Conservation (phyloP, 2,888 invertebrate genomes). For the Chaetogeoica ovagalla region DNA sequence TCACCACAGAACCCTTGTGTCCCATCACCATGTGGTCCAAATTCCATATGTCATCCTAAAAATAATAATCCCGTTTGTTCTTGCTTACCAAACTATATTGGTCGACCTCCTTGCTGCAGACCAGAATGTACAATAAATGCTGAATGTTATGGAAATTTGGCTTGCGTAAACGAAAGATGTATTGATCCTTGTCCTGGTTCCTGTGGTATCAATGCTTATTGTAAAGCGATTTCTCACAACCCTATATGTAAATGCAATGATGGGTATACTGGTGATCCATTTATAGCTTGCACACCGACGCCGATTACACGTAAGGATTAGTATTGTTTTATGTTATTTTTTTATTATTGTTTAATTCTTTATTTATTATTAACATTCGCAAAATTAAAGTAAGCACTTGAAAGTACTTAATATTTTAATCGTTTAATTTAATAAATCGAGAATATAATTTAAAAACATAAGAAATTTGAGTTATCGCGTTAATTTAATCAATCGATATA, state of each 20-base stretch:
- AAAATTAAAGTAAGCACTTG: too few species aligned
- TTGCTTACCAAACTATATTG: constrained; percentile 66
- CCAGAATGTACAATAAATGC: constrained; percentile 68
- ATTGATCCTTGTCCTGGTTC: constrained; percentile 69
- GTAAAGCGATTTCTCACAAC: constrained; percentile 65
- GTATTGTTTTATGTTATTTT: not conserved
- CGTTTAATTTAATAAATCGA: not conserved
- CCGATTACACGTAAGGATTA: constrained; percentile 53
- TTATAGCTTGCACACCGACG: constrained; percentile 57
- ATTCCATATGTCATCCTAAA: constrained; percentile 62
- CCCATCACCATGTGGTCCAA: constrained; percentile 70
- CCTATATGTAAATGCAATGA: constrained; percentile 63
- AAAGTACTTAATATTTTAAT: too few species aligned
- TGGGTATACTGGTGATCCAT: constrained; percentile 69
- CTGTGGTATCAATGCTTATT: constrained; percentile 70
- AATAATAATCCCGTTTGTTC: constrained; percentile 62
- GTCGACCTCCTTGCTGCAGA: constrained; percentile 67
- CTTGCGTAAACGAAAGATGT: constrained; percentile 64
- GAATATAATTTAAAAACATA: not conserved
- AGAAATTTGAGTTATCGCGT: not conserved
- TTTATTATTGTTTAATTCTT: not conserved
- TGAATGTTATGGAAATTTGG: constrained; percentile 63
- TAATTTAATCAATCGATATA: not conserved
- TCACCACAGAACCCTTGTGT: constrained; percentile 71
- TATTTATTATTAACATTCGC: too few species aligned